Evolutionary conservation across 2,888 invertebrate species (phyloP).

Genomic region (Nysson spinosus): DNA sequence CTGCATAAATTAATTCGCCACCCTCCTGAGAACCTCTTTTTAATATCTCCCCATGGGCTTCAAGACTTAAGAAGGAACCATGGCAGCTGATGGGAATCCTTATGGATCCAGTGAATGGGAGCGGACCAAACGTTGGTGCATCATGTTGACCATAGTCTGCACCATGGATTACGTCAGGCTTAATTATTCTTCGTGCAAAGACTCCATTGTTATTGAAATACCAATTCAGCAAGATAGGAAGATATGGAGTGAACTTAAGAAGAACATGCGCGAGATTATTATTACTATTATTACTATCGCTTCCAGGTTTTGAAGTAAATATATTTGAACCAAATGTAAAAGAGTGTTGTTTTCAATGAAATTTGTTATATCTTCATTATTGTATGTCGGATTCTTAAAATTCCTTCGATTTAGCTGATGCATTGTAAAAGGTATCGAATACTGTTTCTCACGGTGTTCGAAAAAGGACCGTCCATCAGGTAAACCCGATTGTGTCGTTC

Average conservation of each 20-base stretch:
- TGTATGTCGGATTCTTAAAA: neutral
- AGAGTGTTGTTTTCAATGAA: no score
- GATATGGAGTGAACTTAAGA: neutral
- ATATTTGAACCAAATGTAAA: no score
- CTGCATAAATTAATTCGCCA: slow-evolving; percentile 72
- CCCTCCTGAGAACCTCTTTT: slow-evolving; percentile 54
- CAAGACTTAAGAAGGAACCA: slow-evolving; percentile 40
- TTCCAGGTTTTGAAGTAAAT: no score
- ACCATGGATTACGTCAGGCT: slow-evolving; percentile 41
- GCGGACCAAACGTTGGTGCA: slow-evolving; percentile 30
- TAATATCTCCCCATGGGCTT: slow-evolving; percentile 30
- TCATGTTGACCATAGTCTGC: slow-evolving; percentile 37
- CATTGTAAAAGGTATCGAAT: slow-evolving; percentile 43
- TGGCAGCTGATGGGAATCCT: slow-evolving; percentile 61
- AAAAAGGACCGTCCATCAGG: slow-evolving; percentile 66
- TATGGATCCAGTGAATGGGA: slow-evolving; percentile 25
- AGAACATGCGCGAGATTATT: slow-evolving; percentile 1
- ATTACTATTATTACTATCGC: no score
- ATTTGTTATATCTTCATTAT: neutral
- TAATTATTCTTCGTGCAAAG: slow-evolving; percentile 42
- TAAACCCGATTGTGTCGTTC: slow-evolving; percentile 64
- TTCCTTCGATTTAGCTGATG: slow-evolving; percentile 13
- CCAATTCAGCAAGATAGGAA: slow-evolving; percentile 1
- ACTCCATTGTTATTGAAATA: slow-evolving; percentile 42
- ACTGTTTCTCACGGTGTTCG: slow-evolving; percentile 72